Conservation (phyloP, 1,140 invertebrate species). For the Cotesia glomerata region DNA sequence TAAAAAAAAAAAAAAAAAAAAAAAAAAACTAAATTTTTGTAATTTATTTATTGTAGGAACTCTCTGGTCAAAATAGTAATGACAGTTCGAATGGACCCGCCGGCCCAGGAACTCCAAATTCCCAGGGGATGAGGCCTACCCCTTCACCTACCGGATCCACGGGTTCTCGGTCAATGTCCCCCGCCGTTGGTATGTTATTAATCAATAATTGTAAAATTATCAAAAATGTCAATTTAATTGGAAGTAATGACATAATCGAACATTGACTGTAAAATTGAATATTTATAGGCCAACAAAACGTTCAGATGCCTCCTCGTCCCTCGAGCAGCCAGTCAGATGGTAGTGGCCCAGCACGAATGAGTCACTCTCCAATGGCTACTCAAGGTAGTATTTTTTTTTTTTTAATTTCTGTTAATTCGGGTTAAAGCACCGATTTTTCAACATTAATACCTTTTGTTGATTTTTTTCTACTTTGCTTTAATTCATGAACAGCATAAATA, state of each 20-base stretch:
- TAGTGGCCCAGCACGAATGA: slow-evolving; percentile 73
- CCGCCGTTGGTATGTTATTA: slow-evolving; percentile 82
- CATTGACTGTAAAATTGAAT: neutral
- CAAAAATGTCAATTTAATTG: slow-evolving; percentile 6
- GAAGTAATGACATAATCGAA: slow-evolving; percentile 8
- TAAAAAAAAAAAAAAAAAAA: too few relatives aligned
- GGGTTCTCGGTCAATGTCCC: slow-evolving; percentile 94
- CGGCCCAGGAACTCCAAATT: slow-evolving; percentile 75
- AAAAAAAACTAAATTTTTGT: neutral
- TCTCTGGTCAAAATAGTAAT: slow-evolving; percentile 84
- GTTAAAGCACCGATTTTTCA: too few relatives aligned
- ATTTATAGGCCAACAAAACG: slow-evolving; percentile 82
- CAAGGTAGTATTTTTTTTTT: slow-evolving; percentile 60
- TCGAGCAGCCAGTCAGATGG: slow-evolving; percentile 88
- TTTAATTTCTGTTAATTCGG: too few relatives aligned
- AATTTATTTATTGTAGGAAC: slow-evolving; percentile 67
- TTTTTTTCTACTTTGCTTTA: too few relatives aligned
- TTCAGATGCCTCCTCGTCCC: slow-evolving; percentile 90
- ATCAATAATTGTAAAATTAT: slow-evolving; percentile 10
- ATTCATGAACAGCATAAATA: too few relatives aligned
- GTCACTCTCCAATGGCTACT: slow-evolving; percentile 77
- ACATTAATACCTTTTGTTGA: too few relatives aligned
- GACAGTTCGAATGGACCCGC: slow-evolving; percentile 78
- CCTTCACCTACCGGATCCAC: slow-evolving; percentile 91
- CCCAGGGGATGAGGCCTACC: slow-evolving; percentile 84